Evolutionary conservation across 2,888 invertebrate species (phyloP), one percentile per base, ranked within the genome.

Genomic region (Caenorhabditis plicata): DNA sequence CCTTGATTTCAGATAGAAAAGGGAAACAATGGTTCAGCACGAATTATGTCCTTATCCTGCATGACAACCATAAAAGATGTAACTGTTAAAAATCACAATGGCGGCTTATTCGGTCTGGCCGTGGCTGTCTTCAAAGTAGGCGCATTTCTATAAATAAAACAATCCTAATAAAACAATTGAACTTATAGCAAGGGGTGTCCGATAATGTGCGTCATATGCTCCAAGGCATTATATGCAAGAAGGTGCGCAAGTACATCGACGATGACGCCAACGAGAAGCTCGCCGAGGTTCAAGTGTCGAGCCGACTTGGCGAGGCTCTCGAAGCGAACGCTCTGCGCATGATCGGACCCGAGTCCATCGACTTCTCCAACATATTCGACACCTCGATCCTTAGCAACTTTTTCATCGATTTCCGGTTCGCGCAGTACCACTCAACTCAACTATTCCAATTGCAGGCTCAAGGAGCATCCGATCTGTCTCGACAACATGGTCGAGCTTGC

Each of bases 41-140:
- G 63, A 38, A 61, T 69, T 35, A 63, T 58, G 3, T 57, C 68
- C 1, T 48, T 69, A 1, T 57, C 67, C 4, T 71, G 71, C 40
- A 25, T 46, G 11, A 62, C 71, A 11, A 65, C 63, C 9, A 71
- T 71, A 29, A 46, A 65, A 1, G 50, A 52, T 29, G 65, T 71
- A 2, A 54, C 66, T 9, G 71, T 74, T 9, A 65, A 61, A 17
- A 72, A 72, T 47, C 74, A 74, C 54, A 74, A 74, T 40, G 74
- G 74, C 13, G 74, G 74, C 8, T 61, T 74, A 9, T 72, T 72
- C 44, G 71, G 74, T 9, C 46, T 74, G 8, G 74, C 74, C 2
- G 68, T 74, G 7, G 58, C 62, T 11, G 71, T 72, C 1, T 74
- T 74, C 61, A 74, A 74, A 63, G 64, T 66, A 19, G n/a, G 7